Evolutionary conservation across 1,140 invertebrate genomes (phyloP), one percentile per base, ranked within the genome.

Genomic region (Formica selysi): DNA sequence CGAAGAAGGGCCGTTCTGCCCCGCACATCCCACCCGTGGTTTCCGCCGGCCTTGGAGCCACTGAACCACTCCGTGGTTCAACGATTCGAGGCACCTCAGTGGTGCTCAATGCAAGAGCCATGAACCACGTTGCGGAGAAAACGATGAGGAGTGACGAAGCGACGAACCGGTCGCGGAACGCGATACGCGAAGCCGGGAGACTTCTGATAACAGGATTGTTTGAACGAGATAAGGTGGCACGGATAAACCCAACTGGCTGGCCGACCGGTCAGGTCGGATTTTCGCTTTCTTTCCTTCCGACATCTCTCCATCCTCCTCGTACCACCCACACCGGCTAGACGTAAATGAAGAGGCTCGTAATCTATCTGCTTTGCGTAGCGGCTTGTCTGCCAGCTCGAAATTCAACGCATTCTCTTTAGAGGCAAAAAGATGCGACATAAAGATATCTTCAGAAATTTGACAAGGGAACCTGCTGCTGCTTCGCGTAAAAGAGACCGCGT

Each of bases 41-140:
- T 95, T 95, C 94, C 94, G 94, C 94, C 95, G 95, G 94, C 95
- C 95, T 95, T 95, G 95, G 94, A 95, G 95, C 95, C 95, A 95
- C 95, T 95, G 95, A 95, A 95, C 95, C 94, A 95, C 94, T 95
- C 93, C 93, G 95, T 94, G 94, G 95, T 95, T 95, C 95, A 95
- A 95, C 95, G 95, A 94, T 95, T 95, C 93, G 93, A 95, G 88
- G 94, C 87, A 32, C 32, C 87, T 38, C 94, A 94, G 94, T 87
- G 94, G 90, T 91, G 93, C 94, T 95, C 95, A 95, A 93, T 90
- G 26, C 16, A 29, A 61, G 51, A 26, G 3, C 32, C 36, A 19
- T 57, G 29, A 2, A 22, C 16, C 22, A 7, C 36, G 16, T 36
- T 19, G 11, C 3, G 13, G n/a, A 71, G 5, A 41, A 29, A 41